phyloP scores from a whole-genome alignment of 2,888 invertebrate genomes.

The Drosophila siamana region DNA sequence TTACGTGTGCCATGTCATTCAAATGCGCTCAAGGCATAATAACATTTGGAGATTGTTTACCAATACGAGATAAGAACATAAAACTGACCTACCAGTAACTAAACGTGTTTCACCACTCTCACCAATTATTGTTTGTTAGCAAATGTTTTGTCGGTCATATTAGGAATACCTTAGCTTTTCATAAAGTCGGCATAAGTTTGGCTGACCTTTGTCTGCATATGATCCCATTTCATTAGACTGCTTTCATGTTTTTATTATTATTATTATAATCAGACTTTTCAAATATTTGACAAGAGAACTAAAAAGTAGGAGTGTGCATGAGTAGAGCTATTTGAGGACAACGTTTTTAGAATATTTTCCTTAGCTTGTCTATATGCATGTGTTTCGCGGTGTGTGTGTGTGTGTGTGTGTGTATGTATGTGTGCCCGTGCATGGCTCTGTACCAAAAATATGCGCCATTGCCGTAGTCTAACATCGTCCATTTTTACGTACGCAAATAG shows the following conservation, averaged over 20 bases:
- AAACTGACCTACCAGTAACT: slow-evolving; percentile 26
- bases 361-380: slow-evolving; percentile 27
- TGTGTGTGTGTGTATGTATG: slow-evolving; percentile 33
- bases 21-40: not conserved
- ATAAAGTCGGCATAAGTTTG: not conserved
- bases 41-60: not conserved
- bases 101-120: slow-evolving; percentile 1
- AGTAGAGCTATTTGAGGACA: slow-evolving; percentile 60
- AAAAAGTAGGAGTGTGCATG: slow-evolving; percentile 62
- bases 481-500: slow-evolving; percentile 71
- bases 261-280: slow-evolving; percentile 57
- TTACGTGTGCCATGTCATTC: slow-evolving; percentile 16
- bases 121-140: not conserved
- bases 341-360: slow-evolving; percentile 64
- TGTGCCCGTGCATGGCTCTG: slow-evolving; percentile 63
- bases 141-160: not conserved
- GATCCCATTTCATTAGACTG: slow-evolving; percentile 20
- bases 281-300: slow-evolving; percentile 60
- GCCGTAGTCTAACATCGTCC: slow-evolving; percentile 68
- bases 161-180: not conserved
- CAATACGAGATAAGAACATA: not conserved
- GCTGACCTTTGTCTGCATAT: slow-evolving; percentile 33
- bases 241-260: slow-evolving; percentile 44
- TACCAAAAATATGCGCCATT: slow-evolving; percentile 69
- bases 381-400: slow-evolving; percentile 9